Conservation (phyloP, 2,113 vertebrate species). For the Notechis scutatus region DNA sequence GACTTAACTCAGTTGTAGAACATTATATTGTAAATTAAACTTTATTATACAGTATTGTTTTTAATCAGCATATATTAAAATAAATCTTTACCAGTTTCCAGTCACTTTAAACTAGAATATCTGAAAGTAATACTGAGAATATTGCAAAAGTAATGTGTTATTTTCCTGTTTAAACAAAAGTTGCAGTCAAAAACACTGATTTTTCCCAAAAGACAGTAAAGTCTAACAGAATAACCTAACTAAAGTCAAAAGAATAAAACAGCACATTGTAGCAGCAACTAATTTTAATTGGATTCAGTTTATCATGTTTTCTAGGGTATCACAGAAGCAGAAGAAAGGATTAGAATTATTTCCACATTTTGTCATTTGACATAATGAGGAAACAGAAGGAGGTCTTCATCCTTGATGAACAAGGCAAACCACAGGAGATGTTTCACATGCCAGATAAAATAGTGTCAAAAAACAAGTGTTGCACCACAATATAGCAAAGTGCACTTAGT, state of each 20-base stretch:
- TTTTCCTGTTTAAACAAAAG: slow-evolving; percentile 43
- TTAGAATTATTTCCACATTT: slow-evolving; percentile 82
- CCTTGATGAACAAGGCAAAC: slow-evolving; percentile 69
- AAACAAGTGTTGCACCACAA: slow-evolving; percentile 70
- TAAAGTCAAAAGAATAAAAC: slow-evolving; percentile 68
- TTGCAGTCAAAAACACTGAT: slow-evolving; percentile 57
- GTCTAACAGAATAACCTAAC: slow-evolving; percentile 69
- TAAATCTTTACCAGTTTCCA: slow-evolving; percentile 48
- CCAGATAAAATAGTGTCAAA: slow-evolving; percentile 69
- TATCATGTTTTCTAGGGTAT: slow-evolving; percentile 78
- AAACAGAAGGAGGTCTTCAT: slow-evolving; percentile 80
- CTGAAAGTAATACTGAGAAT: slow-evolving; percentile 45
- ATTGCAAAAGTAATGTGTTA: not conserved
- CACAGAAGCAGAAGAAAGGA: slow-evolving; percentile 76
- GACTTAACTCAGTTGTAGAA: slow-evolving; percentile 33
- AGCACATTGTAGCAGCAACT: slow-evolving; percentile 73
- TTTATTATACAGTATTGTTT: slow-evolving; percentile 34
- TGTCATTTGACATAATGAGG: slow-evolving; percentile 82
- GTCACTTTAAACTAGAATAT: slow-evolving; percentile 52
- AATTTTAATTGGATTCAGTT: slow-evolving; percentile 85
- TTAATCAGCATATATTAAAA: slow-evolving; percentile 36
- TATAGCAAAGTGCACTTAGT: slow-evolving; percentile 66
- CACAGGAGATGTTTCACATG: slow-evolving; percentile 73
- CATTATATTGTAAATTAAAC: slow-evolving; percentile 41
- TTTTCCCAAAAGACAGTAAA: slow-evolving; percentile 65